phyloP scores from a whole-genome alignment of 2,113 vertebrate species.

The Anolis sagrei region DNA sequence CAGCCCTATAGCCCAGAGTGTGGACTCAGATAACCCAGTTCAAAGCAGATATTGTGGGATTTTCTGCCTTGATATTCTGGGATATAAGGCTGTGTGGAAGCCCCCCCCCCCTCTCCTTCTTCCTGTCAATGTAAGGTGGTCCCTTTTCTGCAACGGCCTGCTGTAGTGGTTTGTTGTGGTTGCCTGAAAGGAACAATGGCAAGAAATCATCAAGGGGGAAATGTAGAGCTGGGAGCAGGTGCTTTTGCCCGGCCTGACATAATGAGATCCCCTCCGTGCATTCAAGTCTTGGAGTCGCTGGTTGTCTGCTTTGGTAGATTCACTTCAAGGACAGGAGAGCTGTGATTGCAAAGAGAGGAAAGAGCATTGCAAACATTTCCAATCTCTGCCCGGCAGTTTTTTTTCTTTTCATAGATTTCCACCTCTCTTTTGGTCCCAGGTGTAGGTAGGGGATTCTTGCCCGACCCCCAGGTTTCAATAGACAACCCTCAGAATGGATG shows the following conservation, averaged over 20 bases:
- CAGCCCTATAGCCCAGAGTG: too few relatives aligned
- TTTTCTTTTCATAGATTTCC: background rate
- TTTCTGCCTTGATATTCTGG: too few relatives aligned
- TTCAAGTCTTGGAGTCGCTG: slow-evolving; percentile 68
- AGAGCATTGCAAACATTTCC: slow-evolving; percentile 19
- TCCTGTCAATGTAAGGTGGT: slow-evolving; percentile 64
- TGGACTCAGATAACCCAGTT: too few relatives aligned
- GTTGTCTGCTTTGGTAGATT: slow-evolving; percentile 62
- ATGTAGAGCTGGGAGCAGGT: slow-evolving; percentile 68
- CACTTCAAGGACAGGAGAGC: slow-evolving; percentile 68
- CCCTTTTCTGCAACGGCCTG: slow-evolving; percentile 51
- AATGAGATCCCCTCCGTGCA: slow-evolving; percentile 69
- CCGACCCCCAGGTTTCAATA: slow-evolving; percentile 39
- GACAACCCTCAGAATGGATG: slow-evolving; percentile 54
- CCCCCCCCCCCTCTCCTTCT: slow-evolving; percentile 37
- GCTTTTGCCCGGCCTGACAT: slow-evolving; percentile 69
- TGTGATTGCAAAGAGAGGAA: slow-evolving; percentile 55
- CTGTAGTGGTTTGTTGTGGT: slow-evolving; percentile 52
- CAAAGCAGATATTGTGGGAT: too few relatives aligned
- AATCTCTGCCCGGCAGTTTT: background rate
- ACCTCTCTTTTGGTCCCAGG: slow-evolving; percentile 41
- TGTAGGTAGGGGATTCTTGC: slow-evolving; percentile 43
- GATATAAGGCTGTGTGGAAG: too few relatives aligned
- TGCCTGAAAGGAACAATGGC: slow-evolving; percentile 69
- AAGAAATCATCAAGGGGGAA: slow-evolving; percentile 70